Conservation (phyloP, 2,113 vertebrate genomes). For the Anoplopoma fimbria region DNA sequence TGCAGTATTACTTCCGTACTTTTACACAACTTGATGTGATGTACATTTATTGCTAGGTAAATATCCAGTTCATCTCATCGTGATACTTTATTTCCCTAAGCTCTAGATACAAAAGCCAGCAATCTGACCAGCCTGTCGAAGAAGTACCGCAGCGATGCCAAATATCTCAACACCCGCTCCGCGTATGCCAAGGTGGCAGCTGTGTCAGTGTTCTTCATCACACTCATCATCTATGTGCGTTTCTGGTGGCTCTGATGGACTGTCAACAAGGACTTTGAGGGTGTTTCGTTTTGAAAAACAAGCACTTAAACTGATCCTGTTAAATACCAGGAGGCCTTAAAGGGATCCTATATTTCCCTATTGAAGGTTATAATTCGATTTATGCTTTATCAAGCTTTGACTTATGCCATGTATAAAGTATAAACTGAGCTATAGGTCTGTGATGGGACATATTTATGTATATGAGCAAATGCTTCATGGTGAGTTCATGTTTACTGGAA, state of each 20-base stretch:
- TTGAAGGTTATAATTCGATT: neutral
- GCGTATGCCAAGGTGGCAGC: constrained; percentile 95
- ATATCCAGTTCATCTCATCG: neutral
- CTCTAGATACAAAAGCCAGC: constrained; percentile 95
- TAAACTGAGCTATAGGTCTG: constrained; percentile 24
- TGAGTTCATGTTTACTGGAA: constrained; percentile 34
- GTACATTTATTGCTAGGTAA: neutral
- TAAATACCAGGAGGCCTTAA: constrained; percentile 47
- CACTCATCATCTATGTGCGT: constrained; percentile 93
- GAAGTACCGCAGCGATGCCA: constrained; percentile 96
- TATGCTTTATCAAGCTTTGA: constrained; percentile 11
- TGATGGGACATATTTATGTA: neutral
- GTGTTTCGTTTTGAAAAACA: neutral
- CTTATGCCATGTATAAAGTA: neutral
- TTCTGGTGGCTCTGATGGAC: constrained; percentile 97
- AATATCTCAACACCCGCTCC: constrained; percentile 97
- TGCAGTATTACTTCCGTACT: neutral
- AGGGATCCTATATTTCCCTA: neutral
- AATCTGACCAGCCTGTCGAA: constrained; percentile 94
- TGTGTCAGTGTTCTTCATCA: constrained; percentile 92
- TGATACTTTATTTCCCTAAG: constrained; percentile 71
- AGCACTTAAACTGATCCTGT: constrained; percentile 7
- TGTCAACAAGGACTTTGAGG: constrained; percentile 1
- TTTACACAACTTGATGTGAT: neutral
- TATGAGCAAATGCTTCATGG: constrained; percentile 13